Conservation (phyloP, 2,113 vertebrate species). For the Elanus axillaris region DNA sequence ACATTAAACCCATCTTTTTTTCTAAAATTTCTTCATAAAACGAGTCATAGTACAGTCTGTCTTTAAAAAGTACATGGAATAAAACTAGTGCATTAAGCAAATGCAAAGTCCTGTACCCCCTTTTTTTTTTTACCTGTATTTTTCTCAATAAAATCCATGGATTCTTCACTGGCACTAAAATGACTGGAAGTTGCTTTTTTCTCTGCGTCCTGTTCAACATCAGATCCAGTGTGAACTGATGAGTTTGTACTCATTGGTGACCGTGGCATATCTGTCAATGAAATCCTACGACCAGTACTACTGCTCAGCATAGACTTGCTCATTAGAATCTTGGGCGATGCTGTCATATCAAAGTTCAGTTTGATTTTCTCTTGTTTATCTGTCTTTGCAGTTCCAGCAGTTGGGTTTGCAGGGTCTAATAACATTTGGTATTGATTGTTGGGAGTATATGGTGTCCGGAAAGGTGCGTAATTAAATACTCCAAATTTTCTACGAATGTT, state of each 20-base stretch:
- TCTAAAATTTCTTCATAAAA: not conserved
- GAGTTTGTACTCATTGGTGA: slow-evolving; percentile 98
- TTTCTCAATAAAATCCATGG: slow-evolving; percentile 93
- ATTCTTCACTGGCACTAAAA: slow-evolving; percentile 95
- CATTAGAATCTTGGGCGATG: slow-evolving; percentile 93
- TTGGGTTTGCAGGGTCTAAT: slow-evolving; percentile 87
- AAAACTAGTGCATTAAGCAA: not conserved
- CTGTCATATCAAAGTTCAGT: slow-evolving; percentile 94
- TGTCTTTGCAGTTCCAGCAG: slow-evolving; percentile 86
- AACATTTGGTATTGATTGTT: slow-evolving; percentile 98
- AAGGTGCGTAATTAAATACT: slow-evolving; percentile 96
- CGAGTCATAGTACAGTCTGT: not conserved
- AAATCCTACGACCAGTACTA: slow-evolving; percentile 84
- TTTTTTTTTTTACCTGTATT: slow-evolving; percentile 72
- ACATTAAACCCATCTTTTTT: not conserved
- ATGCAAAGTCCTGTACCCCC: not conserved
- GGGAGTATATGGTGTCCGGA: slow-evolving; percentile 94
- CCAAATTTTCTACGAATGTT: slow-evolving; percentile 95
- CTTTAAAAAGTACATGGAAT: not conserved
- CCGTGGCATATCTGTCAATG: slow-evolving; percentile 91
- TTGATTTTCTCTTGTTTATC: slow-evolving; percentile 95
- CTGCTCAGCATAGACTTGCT: slow-evolving; percentile 86
- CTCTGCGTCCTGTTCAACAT: slow-evolving; percentile 90
- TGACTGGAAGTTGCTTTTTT: slow-evolving; percentile 89
- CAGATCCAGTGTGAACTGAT: slow-evolving; percentile 94